Evolutionary conservation across 2,888 invertebrate genomes (phyloP).

Genomic region (Sinopyrophorus schimmeli): DNA sequence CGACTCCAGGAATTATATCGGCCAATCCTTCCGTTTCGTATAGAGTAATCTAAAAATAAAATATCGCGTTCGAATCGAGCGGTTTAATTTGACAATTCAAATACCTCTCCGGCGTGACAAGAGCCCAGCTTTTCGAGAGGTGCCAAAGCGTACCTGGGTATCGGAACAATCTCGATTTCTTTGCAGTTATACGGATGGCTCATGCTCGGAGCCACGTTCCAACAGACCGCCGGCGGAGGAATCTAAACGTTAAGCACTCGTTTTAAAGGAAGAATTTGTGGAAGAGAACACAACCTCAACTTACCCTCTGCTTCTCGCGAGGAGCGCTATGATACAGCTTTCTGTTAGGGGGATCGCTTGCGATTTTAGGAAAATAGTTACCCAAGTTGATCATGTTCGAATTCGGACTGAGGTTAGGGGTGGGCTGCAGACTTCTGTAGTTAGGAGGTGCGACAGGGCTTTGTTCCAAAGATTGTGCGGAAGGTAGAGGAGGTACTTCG

Average conservation of each 20-base stretch:
- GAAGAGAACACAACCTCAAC: too few species aligned
- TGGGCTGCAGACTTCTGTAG: conserved; percentile 53
- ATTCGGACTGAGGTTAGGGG: conserved; percentile 50
- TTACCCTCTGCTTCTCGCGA: conserved; percentile 63
- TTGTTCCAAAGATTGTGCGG: conserved; percentile 41
- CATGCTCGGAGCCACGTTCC: conserved; percentile 67
- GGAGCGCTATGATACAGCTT: conserved; percentile 64
- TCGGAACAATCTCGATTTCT: conserved; percentile 61
- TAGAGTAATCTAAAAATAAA: conserved; percentile 58
- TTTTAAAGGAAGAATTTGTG: too few species aligned
- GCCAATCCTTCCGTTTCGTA: conserved; percentile 60
- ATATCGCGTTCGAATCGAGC: conserved; percentile 34
- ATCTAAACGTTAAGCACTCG: too few species aligned
- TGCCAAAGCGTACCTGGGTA: conserved; percentile 61
- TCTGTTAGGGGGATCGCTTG: conserved; percentile 55
- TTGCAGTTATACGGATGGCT: conserved; percentile 62
- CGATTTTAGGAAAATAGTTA: conserved; percentile 52
- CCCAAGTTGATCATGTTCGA: conserved; percentile 53
- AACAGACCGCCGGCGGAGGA: conserved; percentile 61
- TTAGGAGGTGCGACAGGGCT: conserved; percentile 43
- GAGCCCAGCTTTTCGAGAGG: conserved; percentile 62
- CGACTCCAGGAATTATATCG: conserved; percentile 56
- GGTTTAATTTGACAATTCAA: conserved; percentile 37
- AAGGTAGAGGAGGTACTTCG: conserved; percentile 51
- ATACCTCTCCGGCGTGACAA: conserved; percentile 63